A percentile compares a stretch with the other conserved stretches of the same genome.
Evolutionary conservation across 2,113 vertebrate genomes (phyloP).

Genomic region (Xiphias gladius): DNA sequence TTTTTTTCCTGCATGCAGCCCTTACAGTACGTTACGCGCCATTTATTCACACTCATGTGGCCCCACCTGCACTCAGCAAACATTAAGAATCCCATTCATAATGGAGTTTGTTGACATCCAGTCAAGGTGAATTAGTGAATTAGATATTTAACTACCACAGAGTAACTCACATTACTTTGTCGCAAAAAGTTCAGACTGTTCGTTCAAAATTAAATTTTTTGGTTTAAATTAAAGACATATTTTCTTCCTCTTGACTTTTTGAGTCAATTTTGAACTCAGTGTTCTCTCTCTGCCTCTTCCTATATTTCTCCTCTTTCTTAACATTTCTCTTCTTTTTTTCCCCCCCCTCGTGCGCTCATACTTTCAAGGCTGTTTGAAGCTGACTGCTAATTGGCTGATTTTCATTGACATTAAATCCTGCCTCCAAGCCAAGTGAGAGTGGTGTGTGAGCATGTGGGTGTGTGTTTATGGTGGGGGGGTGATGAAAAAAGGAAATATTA

Average conservation of each 20-base stretch:
- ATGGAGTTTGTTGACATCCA: slow-evolving; percentile 12
- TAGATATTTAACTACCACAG: neutral
- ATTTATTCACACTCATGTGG: slow-evolving; percentile 12
- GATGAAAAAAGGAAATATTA: slow-evolving; percentile 38
- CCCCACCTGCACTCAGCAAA: slow-evolving; percentile 38
- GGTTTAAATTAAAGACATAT: neutral
- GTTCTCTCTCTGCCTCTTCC: slow-evolving; percentile 23
- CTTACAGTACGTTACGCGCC: slow-evolving; percentile 1
- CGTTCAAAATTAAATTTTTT: neutral
- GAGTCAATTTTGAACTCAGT: neutral
- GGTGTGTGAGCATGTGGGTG: slow-evolving; percentile 21
- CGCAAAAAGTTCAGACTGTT: neutral
- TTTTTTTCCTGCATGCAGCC: neutral
- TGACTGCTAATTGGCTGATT: slow-evolving; percentile 69
- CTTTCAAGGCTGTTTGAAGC: slow-evolving; percentile 53
- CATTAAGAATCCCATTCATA: neutral
- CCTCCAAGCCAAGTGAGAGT: slow-evolving; percentile 50
- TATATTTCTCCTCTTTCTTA: slow-evolving; percentile 30
- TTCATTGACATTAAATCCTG: slow-evolving; percentile 70
- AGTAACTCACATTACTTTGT: neutral
- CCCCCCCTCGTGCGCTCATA: neutral
- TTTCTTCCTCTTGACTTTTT: slow-evolving; percentile 12
- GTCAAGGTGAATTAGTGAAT: slow-evolving; percentile 6
- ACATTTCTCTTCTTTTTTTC: neutral
- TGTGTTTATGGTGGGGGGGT: slow-evolving; percentile 17